phyloP scores from a whole-genome alignment of 30 jellyfish, hydroid and myxozoan species.

The Aurelia coerulea region DNA sequence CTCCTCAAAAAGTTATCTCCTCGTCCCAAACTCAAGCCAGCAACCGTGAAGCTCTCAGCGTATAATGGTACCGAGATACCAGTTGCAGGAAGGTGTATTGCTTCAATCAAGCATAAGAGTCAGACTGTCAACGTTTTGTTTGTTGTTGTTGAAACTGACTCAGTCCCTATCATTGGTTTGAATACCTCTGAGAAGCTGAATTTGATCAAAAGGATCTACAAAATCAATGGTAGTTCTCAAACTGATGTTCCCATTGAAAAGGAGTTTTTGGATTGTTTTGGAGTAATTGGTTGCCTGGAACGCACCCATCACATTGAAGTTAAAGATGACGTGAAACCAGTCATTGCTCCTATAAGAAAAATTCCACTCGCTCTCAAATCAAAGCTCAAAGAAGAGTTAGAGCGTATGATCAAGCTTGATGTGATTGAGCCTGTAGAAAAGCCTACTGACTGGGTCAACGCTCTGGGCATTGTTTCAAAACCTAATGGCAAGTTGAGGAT shows the following conservation, averaged over 20 bases:
- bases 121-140: no score
- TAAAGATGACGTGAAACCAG: slow-evolving; percentile 30
- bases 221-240: no score
- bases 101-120: no score
- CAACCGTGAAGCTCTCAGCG: slow-evolving; percentile 38
- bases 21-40: slow-evolving; percentile 51
- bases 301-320: slow-evolving; percentile 46
- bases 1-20: slow-evolving; percentile 34
- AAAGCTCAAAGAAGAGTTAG: slow-evolving; percentile 68
- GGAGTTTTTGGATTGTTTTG: slow-evolving; percentile 53
- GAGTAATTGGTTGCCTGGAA: slow-evolving; percentile 32
- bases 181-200: no score
- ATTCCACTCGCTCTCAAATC: slow-evolving; percentile 70
- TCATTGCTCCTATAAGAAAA: slow-evolving; percentile 27
- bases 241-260: no score
- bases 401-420: slow-evolving; percentile 48
- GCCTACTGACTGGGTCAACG: no score
- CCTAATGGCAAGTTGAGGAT: no score
- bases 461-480: no score
- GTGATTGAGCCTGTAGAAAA: slow-evolving; percentile 63
- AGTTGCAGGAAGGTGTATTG: slow-evolving; percentile 59
- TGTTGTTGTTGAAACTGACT: no score
- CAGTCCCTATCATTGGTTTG: no score
- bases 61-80: slow-evolving; percentile 22
- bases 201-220: no score